Conservation (phyloP, 2,797 vertebrate genomes). For the Pangasius djambal region DNA sequence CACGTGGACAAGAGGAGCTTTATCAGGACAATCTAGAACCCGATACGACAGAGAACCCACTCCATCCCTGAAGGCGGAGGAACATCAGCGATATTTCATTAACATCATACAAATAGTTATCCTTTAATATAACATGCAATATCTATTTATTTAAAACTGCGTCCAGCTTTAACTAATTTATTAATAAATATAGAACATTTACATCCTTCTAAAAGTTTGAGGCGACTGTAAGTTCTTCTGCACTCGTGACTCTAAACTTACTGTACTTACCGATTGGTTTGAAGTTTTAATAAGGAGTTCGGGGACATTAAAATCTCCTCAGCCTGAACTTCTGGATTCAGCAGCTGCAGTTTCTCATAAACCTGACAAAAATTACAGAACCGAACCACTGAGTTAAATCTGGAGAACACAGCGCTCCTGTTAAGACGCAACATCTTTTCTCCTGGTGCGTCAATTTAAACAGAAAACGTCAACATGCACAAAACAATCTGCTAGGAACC, state of each 20-base stretch:
- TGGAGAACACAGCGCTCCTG: not conserved
- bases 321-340: slow-evolving; percentile 80
- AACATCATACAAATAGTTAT: not conserved
- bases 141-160: not conserved
- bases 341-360: slow-evolving; percentile 86
- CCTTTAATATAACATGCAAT: not conserved
- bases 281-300: slow-evolving; percentile 88
- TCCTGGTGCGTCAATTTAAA: not conserved
- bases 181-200: not conserved
- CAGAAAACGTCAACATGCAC: not conserved
- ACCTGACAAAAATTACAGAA: slow-evolving; percentile 76
- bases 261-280: slow-evolving; percentile 87
- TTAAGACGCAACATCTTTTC: not conserved
- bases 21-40: slow-evolving; percentile 80
- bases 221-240: not conserved
- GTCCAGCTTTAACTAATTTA: not conserved
- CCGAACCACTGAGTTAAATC: slow-evolving; percentile 40
- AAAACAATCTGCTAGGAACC: not conserved
- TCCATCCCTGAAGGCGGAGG: slow-evolving; percentile 76
- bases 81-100: too few relatives aligned
- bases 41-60: slow-evolving; percentile 82
- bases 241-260: not conserved
- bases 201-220: not conserved
- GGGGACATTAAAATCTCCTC: slow-evolving; percentile 92
- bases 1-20: slow-evolving; percentile 77